phyloP scores from a whole-genome alignment of 2,797 vertebrate species.

The Pipistrellus pipistrellus region DNA sequence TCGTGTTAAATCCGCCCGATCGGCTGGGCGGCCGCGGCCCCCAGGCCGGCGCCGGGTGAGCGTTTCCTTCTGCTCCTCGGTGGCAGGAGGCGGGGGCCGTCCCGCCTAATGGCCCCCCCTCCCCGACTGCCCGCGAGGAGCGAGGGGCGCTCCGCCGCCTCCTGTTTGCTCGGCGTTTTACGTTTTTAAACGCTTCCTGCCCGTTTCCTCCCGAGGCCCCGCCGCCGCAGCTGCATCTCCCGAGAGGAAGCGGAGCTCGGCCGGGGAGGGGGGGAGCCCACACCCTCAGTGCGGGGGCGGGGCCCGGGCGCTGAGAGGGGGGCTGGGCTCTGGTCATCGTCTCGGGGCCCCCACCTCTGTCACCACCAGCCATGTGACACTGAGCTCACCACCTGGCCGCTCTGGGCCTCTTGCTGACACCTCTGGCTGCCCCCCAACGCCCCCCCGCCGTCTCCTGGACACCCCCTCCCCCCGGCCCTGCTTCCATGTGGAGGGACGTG shows the following conservation, averaged over 20 bases:
- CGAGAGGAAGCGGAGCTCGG: neutral
- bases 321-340: neutral
- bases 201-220: neutral
- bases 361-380: neutral
- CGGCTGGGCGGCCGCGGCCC: neutral
- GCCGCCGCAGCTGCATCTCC: neutral
- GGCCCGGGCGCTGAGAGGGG: neutral
- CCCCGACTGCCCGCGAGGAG: neutral
- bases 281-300: neutral
- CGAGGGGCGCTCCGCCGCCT: neutral
- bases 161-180: constrained; percentile 58
- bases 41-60: fast-evolving
- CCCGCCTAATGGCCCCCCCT: neutral
- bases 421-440: fast-evolving
- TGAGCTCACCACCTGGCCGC: neutral
- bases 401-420: neutral
- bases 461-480: neutral
- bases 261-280: neutral
- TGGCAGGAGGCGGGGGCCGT: fast-evolving
- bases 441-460: neutral
- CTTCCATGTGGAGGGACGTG: neutral
- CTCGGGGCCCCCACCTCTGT: neutral
- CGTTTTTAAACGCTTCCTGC: constrained; percentile 37
- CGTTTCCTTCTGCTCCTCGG: fast-evolving
- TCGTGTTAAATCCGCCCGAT: constrained; percentile 76